Base-by-base conservation (phyloP, 1,140 invertebrate genomes). In the Drosophila repleta region DNA sequence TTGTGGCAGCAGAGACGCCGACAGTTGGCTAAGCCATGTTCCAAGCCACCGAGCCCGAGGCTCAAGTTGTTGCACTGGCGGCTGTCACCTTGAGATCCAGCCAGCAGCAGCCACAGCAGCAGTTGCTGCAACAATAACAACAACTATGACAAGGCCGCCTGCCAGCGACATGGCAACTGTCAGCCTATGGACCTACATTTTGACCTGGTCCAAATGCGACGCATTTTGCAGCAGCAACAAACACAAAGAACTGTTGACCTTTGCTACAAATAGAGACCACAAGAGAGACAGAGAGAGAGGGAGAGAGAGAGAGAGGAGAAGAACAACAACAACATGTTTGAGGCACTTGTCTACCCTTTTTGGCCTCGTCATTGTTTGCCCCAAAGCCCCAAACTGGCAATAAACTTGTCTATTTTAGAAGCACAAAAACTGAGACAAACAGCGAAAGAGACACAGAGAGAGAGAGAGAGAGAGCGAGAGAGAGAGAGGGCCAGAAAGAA, bases 371-470 rank as follows among this genome's bases (percentile, higher is more conserved):
- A 81, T 87, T 85, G 81, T 85, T 85, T 85, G 74, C 74, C 74
- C 74, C 74, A 68, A 77, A 79, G 82, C 82, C 74, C 81, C 77
- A 83, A 84, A 87, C 81, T 85, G 81, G 81, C 82, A 85, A 85
- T 85, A 85, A 85, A 87, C 81, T 87, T 85, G 81, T 85, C 83
- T 85, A 85, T 85, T 85, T 85, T 87, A 85, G 81, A 58, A 73
- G 68, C 83, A 75, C 58, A 74, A 75, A 79, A 69, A 65, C n/a
- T 8, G 46, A 24, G 17, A 29, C 20, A 35, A 17, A 8, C 8
- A 29, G 29, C 18, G 17, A 35, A 43, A 0, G 13, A 48, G 20
- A 18, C 1, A 8, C 13, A 29, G 29, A 29, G 4, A 26, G 24
- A 26, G 24, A 6, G 24, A 21, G 13, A n/a, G 24, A 13, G 13